phyloP scores from a whole-genome alignment of 1,140 invertebrate species.

The Cyphomyrmex costatus region DNA sequence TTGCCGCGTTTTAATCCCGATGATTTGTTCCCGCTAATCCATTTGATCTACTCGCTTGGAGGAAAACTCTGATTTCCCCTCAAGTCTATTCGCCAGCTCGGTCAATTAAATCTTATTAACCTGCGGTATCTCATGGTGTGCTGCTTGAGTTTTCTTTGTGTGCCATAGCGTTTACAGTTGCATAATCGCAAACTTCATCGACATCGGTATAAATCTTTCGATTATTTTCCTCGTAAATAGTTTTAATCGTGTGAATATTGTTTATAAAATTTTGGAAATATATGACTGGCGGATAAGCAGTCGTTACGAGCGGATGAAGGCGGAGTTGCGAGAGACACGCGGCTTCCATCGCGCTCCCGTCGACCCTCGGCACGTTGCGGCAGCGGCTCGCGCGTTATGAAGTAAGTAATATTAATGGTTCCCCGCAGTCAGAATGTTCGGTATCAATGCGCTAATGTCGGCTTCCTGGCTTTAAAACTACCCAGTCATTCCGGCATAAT shows the following conservation, averaged over 20 bases:
- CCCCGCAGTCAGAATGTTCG: constrained; percentile 77
- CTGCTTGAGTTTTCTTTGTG: no score
- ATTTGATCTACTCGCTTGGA: constrained; percentile 62
- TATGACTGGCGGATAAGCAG: constrained; percentile 60
- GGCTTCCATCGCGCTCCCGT: constrained; percentile 43
- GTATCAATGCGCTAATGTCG: constrained; percentile 86
- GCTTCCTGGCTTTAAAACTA: constrained; percentile 87
- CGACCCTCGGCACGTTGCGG: constrained; percentile 52
- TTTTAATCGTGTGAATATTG: constrained; percentile 28
- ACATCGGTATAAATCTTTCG: background rate
- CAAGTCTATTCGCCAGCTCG: constrained; percentile 55
- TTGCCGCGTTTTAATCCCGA: constrained; percentile 82
- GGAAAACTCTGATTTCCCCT: constrained; percentile 62
- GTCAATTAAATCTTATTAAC: constrained; percentile 69
- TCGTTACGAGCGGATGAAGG: constrained; percentile 34
- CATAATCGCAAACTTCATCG: background rate
- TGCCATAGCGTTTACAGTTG: background rate
- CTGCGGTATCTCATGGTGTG: background rate
- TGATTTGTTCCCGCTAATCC: constrained; percentile 86
- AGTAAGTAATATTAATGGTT: constrained; percentile 87
- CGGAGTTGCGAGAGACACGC: constrained; percentile 54
- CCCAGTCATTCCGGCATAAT: constrained; percentile 86
- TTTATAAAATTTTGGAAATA: constrained; percentile 32
- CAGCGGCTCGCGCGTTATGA: constrained; percentile 70
- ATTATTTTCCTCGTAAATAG: constrained; percentile 23